A percentile compares a stretch with the other conserved stretches of the same genome.
Conservation (phyloP, 2,113 vertebrate species). For the Xenopus tropicalis region UCB_Xtro_10.0 CM004447.2:22492001-22492500, state of each 20-base stretch:
- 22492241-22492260: constrained; percentile 64
- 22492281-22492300: not conserved
- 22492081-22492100: constrained; percentile 75
- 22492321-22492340: too few species aligned
- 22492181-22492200: not conserved
- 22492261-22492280: constrained; percentile 7
- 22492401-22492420: too few species aligned
- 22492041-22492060: too few species aligned
- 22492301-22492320: not conserved
- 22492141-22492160: constrained; percentile 98
- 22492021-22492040: not conserved
- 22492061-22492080: constrained; percentile 52
- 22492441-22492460: too few species aligned
- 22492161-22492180: constrained; percentile 63
- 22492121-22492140: constrained; percentile 94
- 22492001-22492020: not conserved
- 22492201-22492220: constrained; percentile 52
- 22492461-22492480: too few species aligned
- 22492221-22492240: constrained; percentile 48
- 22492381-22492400: too few species aligned
- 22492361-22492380: too few species aligned
- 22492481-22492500: too few species aligned
- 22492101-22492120: constrained; percentile 73
- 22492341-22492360: too few species aligned
- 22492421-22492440: too few species aligned